These are phyloP conservation scores for Hipparchia sbordonii DNA, from an alignment of 2,888 invertebrate species.

Conservation along the genomic window DNA sequence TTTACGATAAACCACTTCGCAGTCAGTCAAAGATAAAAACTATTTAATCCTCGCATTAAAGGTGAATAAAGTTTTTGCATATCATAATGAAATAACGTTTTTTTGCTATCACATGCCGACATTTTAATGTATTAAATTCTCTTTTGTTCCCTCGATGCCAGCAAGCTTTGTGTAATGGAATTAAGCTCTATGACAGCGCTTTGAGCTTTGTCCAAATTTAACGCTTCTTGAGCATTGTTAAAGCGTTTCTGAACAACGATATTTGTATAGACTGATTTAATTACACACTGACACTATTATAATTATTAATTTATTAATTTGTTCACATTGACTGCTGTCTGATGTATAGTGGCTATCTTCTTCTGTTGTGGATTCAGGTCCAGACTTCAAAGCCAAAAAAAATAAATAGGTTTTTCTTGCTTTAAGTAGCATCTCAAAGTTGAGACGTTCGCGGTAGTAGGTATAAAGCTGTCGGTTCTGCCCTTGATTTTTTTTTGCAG, in stretches of 20 bases:
- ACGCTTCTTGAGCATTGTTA: slow-evolving; percentile 24
- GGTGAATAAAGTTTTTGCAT: slow-evolving; percentile 28
- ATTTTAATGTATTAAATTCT: slow-evolving; percentile 37
- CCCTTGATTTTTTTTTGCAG: too few species aligned
- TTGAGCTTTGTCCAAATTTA: slow-evolving; percentile 35
- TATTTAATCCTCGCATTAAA: slow-evolving; percentile 17
- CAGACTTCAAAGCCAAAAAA: too few species aligned
- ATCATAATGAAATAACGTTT: slow-evolving; percentile 36
- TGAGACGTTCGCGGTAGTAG: too few species aligned
- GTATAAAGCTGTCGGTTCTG: too few species aligned
- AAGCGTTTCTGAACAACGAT: slow-evolving; percentile 20
- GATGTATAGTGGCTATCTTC: too few species aligned
- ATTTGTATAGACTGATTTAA: slow-evolving; percentile 30
- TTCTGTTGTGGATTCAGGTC: too few species aligned
- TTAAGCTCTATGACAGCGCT: slow-evolving; percentile 55
- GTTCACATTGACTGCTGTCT: neutral
- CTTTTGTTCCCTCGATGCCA: slow-evolving; percentile 53
- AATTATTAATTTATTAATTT: neutral
- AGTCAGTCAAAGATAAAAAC: slow-evolving; percentile 12
- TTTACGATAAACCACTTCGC: slow-evolving; percentile 14
- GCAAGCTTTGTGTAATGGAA: slow-evolving; percentile 53
- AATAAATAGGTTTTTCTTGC: too few species aligned
- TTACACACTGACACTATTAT: slow-evolving; percentile 3
- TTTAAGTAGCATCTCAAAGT: too few species aligned
- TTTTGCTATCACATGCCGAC: slow-evolving; percentile 33